Conservation (phyloP, 2,797 vertebrate genomes). For the Poecilia velifera region DNA sequence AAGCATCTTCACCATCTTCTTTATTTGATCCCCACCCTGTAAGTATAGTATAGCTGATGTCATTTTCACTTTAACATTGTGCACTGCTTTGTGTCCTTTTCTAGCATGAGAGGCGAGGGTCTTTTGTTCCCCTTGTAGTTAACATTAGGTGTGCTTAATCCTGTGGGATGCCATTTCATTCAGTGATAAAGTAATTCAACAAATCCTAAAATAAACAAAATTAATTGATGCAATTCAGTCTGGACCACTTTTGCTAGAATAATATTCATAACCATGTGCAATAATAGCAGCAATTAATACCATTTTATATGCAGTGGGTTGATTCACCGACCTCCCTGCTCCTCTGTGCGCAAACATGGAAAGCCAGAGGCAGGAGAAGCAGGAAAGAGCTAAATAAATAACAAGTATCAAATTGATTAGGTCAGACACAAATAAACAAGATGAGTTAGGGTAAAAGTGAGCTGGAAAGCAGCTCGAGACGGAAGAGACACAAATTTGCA, state of each 20-base stretch:
- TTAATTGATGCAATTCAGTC: background rate
- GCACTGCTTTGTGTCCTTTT: background rate
- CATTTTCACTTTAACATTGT: background rate
- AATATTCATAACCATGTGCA: background rate
- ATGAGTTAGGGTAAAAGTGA: background rate
- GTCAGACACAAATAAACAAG: background rate
- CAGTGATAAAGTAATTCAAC: background rate
- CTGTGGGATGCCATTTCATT: background rate
- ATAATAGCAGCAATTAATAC: background rate
- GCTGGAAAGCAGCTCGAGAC: background rate
- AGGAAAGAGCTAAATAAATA: background rate
- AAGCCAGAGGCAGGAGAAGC: background rate
- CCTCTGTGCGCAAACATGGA: background rate
- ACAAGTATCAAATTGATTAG: conserved; percentile 1
- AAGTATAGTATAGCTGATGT: background rate
- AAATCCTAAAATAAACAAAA: background rate
- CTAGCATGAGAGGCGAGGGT: background rate
- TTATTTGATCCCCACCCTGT: background rate
- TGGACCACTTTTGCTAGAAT: background rate
- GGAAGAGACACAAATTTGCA: background rate
- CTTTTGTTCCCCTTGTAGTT: background rate
- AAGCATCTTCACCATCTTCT: background rate
- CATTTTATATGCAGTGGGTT: background rate
- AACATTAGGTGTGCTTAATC: background rate
- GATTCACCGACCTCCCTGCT: background rate